A percentile compares a stretch with the other conserved stretches of the same genome.
These are phyloP conservation scores for Muscidifurax raptorellus DNA, from an alignment of 1,140 invertebrate genomes.

Conservation along the genomic window DNA sequence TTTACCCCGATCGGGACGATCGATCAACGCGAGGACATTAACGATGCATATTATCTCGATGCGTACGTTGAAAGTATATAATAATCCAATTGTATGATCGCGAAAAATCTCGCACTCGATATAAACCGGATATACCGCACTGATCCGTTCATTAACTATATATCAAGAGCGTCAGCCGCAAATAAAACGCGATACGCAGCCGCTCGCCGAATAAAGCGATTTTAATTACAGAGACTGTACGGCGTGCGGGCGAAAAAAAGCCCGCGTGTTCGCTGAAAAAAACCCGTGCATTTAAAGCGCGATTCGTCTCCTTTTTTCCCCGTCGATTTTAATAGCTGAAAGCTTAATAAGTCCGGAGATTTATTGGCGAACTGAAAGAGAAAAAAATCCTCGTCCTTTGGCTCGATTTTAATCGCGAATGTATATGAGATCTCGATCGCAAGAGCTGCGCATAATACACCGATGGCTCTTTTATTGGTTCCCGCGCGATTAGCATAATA, in stretches of 20 bases:
- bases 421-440: not conserved
- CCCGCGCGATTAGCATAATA: not conserved
- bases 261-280: too few relatives aligned
- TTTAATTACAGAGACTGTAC: not conserved
- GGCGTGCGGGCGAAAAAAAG: not conserved
- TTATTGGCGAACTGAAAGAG: constrained; percentile 5
- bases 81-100: not conserved
- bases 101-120: not conserved
- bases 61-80: not conserved
- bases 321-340: constrained; percentile 3
- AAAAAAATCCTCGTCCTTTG: not conserved
- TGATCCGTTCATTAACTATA: not conserved
- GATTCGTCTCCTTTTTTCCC: not conserved
- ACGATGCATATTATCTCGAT: too few relatives aligned
- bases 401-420: not conserved
- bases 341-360: not conserved
- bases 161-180: not conserved
- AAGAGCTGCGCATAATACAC: not conserved
- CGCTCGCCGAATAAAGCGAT: not conserved
- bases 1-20: not conserved
- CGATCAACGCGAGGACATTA: not conserved
- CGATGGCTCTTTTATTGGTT: constrained; percentile 12
- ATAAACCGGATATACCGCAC: not conserved
- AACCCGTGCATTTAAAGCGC: not conserved
- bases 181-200: not conserved